Percentiles rank a stretch among this genome's conserved stretches.
phyloP scores from a whole-genome alignment of 2,888 invertebrate species.

The Saturnia japonica region DNA sequence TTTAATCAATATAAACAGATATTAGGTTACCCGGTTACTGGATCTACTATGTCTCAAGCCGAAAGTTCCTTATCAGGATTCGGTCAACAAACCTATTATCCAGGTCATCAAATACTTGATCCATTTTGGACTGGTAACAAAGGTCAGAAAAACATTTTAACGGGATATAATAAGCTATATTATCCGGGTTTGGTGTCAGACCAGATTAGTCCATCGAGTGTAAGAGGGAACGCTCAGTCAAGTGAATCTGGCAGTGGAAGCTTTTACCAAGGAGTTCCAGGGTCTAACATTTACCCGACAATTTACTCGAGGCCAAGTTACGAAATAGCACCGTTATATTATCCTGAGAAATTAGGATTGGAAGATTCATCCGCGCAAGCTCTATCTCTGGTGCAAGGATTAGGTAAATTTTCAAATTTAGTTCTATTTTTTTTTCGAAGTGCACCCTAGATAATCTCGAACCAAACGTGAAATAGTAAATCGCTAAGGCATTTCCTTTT shows the following conservation, averaged over 20 bases:
- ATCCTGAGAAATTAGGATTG: constrained; percentile 19
- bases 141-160: not conserved
- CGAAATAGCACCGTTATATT: constrained; percentile 26
- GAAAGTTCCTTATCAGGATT: not conserved
- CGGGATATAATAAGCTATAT: constrained; percentile 1
- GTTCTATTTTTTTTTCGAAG: not conserved
- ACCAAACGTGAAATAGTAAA: not conserved
- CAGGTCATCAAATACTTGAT: not conserved
- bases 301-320: constrained; percentile 32
- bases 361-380: constrained; percentile 14
- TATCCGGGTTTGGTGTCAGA: not conserved
- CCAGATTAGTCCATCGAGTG: not conserved
- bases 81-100: not conserved
- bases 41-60: not conserved
- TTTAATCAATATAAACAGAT: not conserved
- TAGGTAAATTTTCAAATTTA: constrained; percentile 28
- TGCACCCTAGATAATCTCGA: too few relatives aligned
- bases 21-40: not conserved
- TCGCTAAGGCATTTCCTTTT: not conserved
- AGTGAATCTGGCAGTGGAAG: not conserved
- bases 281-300: constrained; percentile 32
- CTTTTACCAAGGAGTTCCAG: constrained; percentile 27
- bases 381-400: constrained; percentile 7
- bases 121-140: not conserved
- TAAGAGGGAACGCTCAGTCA: not conserved